Evolutionary conservation across 2,113 vertebrate species (phyloP).

Genomic region (Alligator sinensis): DNA sequence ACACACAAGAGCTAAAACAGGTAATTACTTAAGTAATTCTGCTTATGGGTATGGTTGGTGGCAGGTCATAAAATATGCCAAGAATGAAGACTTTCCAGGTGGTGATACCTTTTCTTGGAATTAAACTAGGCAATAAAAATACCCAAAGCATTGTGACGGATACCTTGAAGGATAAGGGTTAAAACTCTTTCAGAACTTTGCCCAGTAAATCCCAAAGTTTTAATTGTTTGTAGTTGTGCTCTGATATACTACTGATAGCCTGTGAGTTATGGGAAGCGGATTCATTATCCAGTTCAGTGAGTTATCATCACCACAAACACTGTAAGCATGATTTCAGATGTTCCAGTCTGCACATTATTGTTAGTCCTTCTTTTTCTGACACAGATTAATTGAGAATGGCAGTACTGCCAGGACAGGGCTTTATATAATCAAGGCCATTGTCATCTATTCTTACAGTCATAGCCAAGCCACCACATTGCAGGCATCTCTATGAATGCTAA

Average conservation of each 20-base stretch:
- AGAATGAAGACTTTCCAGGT: not conserved
- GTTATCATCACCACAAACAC: not conserved
- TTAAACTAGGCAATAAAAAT: not conserved
- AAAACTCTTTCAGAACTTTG: slow-evolving; percentile 5
- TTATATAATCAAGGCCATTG: slow-evolving; percentile 35
- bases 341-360: slow-evolving; percentile 29
- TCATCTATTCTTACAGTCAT: slow-evolving; percentile 47
- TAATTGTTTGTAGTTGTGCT: not conserved
- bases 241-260: not conserved
- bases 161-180: not conserved
- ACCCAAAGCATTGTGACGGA: not conserved
- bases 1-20: not conserved
- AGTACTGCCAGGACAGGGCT: slow-evolving; percentile 10
- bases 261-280: slow-evolving; percentile 9
- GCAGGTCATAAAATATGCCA: not conserved
- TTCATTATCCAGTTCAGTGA: slow-evolving; percentile 43
- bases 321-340: slow-evolving; percentile 35
- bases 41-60: not conserved
- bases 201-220: slow-evolving; percentile 17
- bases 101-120: not conserved
- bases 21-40: not conserved
- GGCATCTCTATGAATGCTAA: slow-evolving; percentile 19
- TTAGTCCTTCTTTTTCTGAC: slow-evolving; percentile 40
- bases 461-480: not conserved
- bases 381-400: slow-evolving; percentile 29